Evolutionary conservation across 1,140 invertebrate genomes (phyloP), one percentile per base, ranked within the genome.

Genomic region (Diploscapter pachys): DNA sequence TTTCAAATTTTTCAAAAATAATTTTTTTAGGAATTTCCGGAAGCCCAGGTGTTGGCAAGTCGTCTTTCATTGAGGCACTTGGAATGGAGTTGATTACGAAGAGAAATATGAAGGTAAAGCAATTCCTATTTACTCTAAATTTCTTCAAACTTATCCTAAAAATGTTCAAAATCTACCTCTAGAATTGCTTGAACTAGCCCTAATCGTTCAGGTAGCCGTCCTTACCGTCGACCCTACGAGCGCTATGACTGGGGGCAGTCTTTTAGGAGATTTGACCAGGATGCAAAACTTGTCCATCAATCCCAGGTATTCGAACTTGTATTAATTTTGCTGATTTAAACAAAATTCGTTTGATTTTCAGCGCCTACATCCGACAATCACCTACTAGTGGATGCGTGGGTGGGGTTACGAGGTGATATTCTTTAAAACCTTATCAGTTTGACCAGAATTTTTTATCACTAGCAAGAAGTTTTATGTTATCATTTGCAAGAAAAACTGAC

Each of bases 31-130:
- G 90, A 31, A 83, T 90, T 53, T 89, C 89, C 66, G 89, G 90
- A n/a, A 88, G 89, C 61, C 90, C 90, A 49, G 90, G 90, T 52
- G 89, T 89, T 68, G 90, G 90, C 51, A 90, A 90, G 83, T 90
- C 89, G 63, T 90, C 90, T 4, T 90, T 90, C 80, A 90, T 90
- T 73, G 90, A 90, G 86, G 81, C 81, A 4, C 87, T 90, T 80
- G 90, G 90, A 4, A 89, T 88, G 81, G 87, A 86, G 75, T 78
- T 90, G 11, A 90, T 89, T 3, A 78, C 73, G 4, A 79, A 85
- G 72, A 49, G 71, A 61, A 87, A 86, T 13, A 86, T 89, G 67
- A 89, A 87, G 84, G 87, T 31, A 31, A 31, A 31, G 31, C 31
- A 31, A 31, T 31, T 31, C 31, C 31, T 31, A 31, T 31, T 31